Conservation (phyloP, 37 sponge, comb jelly and placozoan species). For the Beroe ovata region DNA sequence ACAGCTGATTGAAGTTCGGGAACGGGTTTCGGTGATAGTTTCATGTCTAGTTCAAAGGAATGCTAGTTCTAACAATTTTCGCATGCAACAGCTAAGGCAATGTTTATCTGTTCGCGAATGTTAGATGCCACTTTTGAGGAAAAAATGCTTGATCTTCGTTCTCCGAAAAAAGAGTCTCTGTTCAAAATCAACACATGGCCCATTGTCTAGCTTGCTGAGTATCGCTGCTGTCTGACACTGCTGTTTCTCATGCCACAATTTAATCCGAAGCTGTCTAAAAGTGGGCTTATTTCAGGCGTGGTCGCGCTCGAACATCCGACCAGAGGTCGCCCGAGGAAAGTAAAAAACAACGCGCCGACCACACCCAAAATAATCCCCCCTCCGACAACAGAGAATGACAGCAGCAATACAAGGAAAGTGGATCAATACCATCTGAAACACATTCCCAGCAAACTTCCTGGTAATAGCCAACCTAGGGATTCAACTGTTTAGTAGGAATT, state of each 20-base stretch:
- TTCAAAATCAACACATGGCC: no score
- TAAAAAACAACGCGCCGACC: conserved; percentile 36
- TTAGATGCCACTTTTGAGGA: no score
- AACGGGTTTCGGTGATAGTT: no score
- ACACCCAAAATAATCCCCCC: conserved; percentile 1
- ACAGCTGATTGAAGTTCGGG: no score
- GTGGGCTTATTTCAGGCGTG: conserved; percentile 19
- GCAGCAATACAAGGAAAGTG: neutral
- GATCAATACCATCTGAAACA: conserved; percentile 29
- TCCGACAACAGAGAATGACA: neutral
- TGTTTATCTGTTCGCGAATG: no score
- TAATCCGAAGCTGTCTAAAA: neutral
- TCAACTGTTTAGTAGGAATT: neutral
- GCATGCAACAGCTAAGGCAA: no score
- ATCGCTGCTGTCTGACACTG: neutral
- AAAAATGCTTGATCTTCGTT: no score
- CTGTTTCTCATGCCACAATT: no score
- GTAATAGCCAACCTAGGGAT: conserved; percentile 14
- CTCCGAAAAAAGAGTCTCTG: no score
- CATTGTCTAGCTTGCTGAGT: no score
- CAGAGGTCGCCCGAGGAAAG: conserved; percentile 25
- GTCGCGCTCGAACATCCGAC: conserved; percentile 17
- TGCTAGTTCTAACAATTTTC: no score
- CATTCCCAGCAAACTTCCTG: conserved; percentile 63
- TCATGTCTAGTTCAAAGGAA: no score